Conservation (phyloP, 2,888 invertebrate species). For the Eupithecia tripunctaria region DNA sequence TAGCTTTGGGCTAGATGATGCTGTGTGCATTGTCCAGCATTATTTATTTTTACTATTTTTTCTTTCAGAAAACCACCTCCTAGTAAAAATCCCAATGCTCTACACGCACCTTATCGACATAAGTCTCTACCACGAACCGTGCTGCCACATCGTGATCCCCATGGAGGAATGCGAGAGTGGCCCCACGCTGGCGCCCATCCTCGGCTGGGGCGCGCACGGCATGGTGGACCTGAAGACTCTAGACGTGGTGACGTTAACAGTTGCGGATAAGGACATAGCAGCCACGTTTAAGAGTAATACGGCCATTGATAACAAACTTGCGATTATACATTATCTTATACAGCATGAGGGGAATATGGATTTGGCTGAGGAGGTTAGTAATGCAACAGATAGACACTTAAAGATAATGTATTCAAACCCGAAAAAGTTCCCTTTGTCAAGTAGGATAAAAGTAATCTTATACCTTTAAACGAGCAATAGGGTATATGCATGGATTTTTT, state of each 20-base stretch:
- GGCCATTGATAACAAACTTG: constrained; percentile 88
- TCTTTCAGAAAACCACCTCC: constrained; percentile 88
- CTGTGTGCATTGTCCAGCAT: too few relatives aligned
- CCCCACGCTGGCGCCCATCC: constrained; percentile 88
- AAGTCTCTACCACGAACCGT: constrained; percentile 92
- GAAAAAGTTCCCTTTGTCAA: too few relatives aligned
- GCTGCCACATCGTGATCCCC: constrained; percentile 90
- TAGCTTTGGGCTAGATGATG: too few relatives aligned
- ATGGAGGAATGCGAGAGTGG: constrained; percentile 83
- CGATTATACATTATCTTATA: constrained; percentile 92
- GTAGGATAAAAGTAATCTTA: too few relatives aligned
- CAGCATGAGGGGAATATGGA: constrained; percentile 91
- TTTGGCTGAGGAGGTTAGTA: constrained; percentile 87
- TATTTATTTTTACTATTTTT: background rate
- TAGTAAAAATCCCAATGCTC: constrained; percentile 92
- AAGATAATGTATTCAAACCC: too few relatives aligned
- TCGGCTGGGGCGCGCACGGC: constrained; percentile 81
- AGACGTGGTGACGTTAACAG: constrained; percentile 87
- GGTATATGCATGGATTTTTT: too few relatives aligned
- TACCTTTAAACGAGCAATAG: too few relatives aligned
- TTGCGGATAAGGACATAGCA: constrained; percentile 87
- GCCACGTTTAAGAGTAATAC: constrained; percentile 88
- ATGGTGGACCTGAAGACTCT: constrained; percentile 89
- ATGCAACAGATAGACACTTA: background rate
- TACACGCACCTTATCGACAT: constrained; percentile 95